Percentiles rank a stretch among this genome's conserved stretches.
Evolutionary conservation across 2,888 invertebrate genomes (phyloP).

Genomic region (Clitarchus hookeri): DNA sequence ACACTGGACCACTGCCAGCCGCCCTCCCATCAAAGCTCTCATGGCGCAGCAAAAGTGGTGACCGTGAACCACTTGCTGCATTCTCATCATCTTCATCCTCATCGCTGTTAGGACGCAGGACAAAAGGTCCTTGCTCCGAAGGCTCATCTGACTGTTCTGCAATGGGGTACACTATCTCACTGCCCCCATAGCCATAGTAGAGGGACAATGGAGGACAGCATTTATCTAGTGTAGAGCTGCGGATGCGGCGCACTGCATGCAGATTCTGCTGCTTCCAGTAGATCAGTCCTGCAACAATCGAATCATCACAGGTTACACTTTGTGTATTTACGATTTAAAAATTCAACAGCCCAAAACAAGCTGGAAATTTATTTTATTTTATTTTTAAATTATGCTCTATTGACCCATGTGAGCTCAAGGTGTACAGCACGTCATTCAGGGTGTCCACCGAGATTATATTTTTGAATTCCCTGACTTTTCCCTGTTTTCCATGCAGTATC

Average conservation of each 20-base stretch:
- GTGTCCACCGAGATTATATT: too few species aligned
- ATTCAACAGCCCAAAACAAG: too few species aligned
- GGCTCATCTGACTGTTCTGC: constrained; percentile 84
- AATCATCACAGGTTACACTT: too few species aligned
- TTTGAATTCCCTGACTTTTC: too few species aligned
- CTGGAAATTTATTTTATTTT: too few species aligned
- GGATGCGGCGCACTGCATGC: constrained; percentile 34
- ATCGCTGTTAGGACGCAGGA: constrained; percentile 31
- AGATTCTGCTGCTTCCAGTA: constrained; percentile 47
- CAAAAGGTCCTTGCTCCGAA: constrained; percentile 41
- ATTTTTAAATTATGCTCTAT: too few species aligned
- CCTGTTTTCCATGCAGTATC: too few species aligned
- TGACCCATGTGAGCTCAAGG: too few species aligned
- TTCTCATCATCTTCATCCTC: constrained; percentile 62
- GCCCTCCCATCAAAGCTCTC: constrained; percentile 44
- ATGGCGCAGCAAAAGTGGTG: constrained; percentile 66
- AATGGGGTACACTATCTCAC: constrained; percentile 81
- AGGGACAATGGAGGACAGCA: constrained; percentile 33
- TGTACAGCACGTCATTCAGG: too few species aligned
- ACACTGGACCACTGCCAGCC: neutral
- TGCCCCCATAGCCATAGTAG: constrained; percentile 60
- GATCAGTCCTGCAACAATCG: constrained; percentile 35
- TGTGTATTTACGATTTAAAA: too few species aligned
- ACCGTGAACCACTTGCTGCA: constrained; percentile 71
- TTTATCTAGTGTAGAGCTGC: constrained; percentile 31